Conservation (phyloP, 1,140 invertebrate species). For the Mycetomoellerius zeteki region DNA sequence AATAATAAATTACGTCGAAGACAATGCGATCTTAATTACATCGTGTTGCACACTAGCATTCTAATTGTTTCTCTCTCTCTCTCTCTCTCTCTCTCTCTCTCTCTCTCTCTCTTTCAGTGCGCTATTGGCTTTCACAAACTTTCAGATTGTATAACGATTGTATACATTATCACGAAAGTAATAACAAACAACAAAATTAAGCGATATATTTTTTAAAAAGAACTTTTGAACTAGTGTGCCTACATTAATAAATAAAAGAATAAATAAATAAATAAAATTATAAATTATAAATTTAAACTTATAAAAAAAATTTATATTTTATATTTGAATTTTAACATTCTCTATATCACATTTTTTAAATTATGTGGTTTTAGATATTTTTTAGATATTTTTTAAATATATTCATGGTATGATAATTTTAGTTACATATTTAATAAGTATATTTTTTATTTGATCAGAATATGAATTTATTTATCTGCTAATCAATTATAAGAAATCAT, state of each 20-base stretch:
- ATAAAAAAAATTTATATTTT: neutral
- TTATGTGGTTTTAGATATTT: neutral
- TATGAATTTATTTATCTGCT: neutral
- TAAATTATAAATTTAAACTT: neutral
- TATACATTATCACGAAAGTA: conserved; percentile 16
- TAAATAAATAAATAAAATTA: too few species aligned
- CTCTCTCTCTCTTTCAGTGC: neutral
- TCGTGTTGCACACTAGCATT: conserved; percentile 52
- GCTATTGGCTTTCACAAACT: conserved; percentile 46
- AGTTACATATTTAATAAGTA: neutral
- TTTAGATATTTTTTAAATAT: neutral
- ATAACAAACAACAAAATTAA: neutral
- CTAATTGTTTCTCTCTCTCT: conserved; percentile 20
- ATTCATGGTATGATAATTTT: neutral
- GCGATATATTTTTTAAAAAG: neutral
- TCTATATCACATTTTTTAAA: neutral
- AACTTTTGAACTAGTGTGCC: neutral
- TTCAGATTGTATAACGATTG: conserved; percentile 33
- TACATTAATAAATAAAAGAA: too few species aligned
- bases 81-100: neutral
- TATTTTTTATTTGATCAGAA: neutral
- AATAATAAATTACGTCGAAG: conserved; percentile 53
- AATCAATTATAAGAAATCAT: neutral
- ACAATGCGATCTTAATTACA: conserved; percentile 67
- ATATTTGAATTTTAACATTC: neutral